Evolutionary conservation across 2,113 vertebrate genomes (phyloP).

Genomic region (Mirza zaza): DNA sequence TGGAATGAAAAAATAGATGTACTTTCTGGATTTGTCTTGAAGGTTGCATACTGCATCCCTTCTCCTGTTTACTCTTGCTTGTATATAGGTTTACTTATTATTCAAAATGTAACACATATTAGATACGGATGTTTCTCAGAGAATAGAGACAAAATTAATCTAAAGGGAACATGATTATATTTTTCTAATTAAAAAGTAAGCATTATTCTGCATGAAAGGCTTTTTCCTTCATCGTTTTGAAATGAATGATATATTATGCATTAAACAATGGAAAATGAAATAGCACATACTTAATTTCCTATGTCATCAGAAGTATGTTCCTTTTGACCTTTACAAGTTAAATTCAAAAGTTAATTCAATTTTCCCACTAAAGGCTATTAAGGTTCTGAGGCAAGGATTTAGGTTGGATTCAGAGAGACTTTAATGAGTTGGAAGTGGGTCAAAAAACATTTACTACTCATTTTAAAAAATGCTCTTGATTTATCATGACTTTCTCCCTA

Average conservation of each 20-base stretch:
- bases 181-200: constrained; percentile 52
- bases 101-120: constrained; percentile 49
- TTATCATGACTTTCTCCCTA: constrained; percentile 46
- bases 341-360: constrained; percentile 73
- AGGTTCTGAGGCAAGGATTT: constrained; percentile 52
- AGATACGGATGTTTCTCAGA: constrained; percentile 36
- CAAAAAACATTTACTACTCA: constrained; percentile 67
- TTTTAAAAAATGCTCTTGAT: constrained; percentile 58
- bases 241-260: constrained; percentile 55
- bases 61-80: neutral
- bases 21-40: neutral
- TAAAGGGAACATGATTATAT: neutral
- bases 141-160: constrained; percentile 48
- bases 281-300: constrained; percentile 62
- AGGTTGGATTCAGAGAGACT: constrained; percentile 52
- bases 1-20: neutral
- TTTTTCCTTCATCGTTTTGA: constrained; percentile 48
- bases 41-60: neutral
- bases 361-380: constrained; percentile 66
- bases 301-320: constrained; percentile 61
- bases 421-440: constrained; percentile 67
- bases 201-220: neutral
- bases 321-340: constrained; percentile 67
- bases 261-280: constrained; percentile 67
- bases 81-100: neutral